These are phyloP conservation scores for Myathropa florea DNA, from an alignment of 2,888 invertebrate species.

Conservation along the genomic window DNA sequence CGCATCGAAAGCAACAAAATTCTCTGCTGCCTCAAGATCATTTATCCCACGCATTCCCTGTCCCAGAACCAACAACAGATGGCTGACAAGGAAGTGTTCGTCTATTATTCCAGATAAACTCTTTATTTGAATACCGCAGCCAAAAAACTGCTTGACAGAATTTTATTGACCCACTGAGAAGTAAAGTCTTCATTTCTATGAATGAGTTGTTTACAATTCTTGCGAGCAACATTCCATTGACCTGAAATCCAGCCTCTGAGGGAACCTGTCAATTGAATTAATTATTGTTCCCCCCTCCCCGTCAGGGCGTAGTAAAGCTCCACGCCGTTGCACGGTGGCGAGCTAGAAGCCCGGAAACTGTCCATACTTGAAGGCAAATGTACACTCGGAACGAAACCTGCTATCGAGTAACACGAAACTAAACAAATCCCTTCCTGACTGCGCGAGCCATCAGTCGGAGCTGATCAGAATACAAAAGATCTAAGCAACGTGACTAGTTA, in stretches of 20 bases:
- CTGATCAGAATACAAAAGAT: conserved; percentile 40
- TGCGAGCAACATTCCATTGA: background rate
- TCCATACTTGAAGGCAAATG: background rate
- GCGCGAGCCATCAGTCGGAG: background rate
- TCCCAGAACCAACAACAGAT: no score
- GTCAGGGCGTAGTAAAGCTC: background rate
- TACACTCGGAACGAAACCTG: conserved; percentile 6
- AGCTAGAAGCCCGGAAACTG: background rate
- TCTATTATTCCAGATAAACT: no score
- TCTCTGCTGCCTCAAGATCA: no score
- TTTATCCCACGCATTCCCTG: no score
- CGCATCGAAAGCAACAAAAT: no score
- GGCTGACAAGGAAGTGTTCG: no score
- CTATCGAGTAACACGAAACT: conserved; percentile 23
- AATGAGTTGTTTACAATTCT: background rate
- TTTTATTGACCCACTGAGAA: no score
- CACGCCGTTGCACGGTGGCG: background rate
- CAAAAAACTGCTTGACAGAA: no score
- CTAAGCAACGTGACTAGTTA: conserved; percentile 13
- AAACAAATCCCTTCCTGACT: conserved; percentile 54
- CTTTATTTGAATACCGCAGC: no score
- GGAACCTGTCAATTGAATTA: background rate
- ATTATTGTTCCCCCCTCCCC: background rate
- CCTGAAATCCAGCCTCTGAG: background rate
- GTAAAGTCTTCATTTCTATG: background rate